Evolutionary conservation across 2,113 vertebrate genomes (phyloP), one percentile per base, ranked within the genome.

Genomic region (Gymnocephalus cernua): DNA sequence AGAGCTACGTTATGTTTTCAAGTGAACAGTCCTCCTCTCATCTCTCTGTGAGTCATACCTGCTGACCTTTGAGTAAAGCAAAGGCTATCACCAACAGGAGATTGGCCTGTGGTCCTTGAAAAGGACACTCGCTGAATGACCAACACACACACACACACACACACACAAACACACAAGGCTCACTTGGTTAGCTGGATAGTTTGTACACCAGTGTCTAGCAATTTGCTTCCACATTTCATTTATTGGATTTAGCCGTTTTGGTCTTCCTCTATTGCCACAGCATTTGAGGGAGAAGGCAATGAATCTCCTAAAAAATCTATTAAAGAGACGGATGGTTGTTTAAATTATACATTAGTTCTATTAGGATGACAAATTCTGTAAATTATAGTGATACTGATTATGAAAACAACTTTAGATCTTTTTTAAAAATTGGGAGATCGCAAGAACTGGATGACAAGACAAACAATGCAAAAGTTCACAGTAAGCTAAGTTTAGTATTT

Each of bases 231-330:
- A 95, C 91, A 94, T 93, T 95, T 90, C 88, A 95, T 96, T 95
- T 89, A 94, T 95, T 96, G 94, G 91, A 92, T 95, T 96, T 94
- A 93, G 91, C 89, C 81, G 74, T 90, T 89, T 62, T 64, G 64
- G 93, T 93, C 71, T 76, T 91, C 72, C 91, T 88, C 92, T 77
- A 77, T 88, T 63, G 76, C 92, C 89, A 91, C 89, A 95, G 80
- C 64, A 62, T 88, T 86, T 56, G 54, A 79, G 73, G 79, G 83
- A 89, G 67, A 4, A 19, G 81, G 73, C 77, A 92, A 94, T 94
- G 91, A 93, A 93, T 94, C 95, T 95, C 83, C 87, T 88, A 86
- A 92, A 93, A 95, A 96, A 96, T 95, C 94, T 94, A 96, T 95
- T 96, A 96, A 91, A 95, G 92, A 90, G 86, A 91, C 67, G 38